Conservation (phyloP, 2,797 vertebrate species). For the Helicolenus hilgendorfi region DNA sequence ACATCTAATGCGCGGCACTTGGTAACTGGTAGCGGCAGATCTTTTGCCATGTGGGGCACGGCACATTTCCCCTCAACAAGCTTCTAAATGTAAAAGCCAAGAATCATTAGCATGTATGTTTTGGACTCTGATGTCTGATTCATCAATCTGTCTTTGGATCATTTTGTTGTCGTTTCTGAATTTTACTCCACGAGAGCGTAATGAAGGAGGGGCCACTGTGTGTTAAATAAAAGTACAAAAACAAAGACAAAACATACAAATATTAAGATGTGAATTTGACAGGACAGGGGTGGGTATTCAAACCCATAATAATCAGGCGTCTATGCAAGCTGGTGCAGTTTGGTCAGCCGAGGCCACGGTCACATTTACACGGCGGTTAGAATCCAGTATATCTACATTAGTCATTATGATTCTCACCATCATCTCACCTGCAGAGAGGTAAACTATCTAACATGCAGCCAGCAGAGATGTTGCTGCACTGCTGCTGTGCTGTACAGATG, state of each 20-base stretch:
- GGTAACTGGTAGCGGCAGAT: neutral
- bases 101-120: neutral
- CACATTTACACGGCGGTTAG: neutral
- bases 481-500: neutral
- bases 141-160: neutral
- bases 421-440: slow-evolving; percentile 37
- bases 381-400: slow-evolving; percentile 33
- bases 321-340: slow-evolving; percentile 75
- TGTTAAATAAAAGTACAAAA: neutral
- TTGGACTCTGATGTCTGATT: neutral
- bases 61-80: slow-evolving; percentile 1
- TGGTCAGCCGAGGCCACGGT: slow-evolving; percentile 50
- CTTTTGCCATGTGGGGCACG: neutral
- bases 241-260: neutral
- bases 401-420: slow-evolving; percentile 27
- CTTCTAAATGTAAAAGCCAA: neutral
- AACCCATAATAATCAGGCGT: slow-evolving; percentile 40
- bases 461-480: slow-evolving; percentile 6
- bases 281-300: neutral
- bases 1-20: neutral
- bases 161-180: neutral
- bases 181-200: neutral
- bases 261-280: neutral
- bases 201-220: neutral
- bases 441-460: slow-evolving; percentile 8